Evolutionary conservation across 2,797 vertebrate genomes (phyloP).

Genomic region (Acrossocheilus fasciatus): DNA sequence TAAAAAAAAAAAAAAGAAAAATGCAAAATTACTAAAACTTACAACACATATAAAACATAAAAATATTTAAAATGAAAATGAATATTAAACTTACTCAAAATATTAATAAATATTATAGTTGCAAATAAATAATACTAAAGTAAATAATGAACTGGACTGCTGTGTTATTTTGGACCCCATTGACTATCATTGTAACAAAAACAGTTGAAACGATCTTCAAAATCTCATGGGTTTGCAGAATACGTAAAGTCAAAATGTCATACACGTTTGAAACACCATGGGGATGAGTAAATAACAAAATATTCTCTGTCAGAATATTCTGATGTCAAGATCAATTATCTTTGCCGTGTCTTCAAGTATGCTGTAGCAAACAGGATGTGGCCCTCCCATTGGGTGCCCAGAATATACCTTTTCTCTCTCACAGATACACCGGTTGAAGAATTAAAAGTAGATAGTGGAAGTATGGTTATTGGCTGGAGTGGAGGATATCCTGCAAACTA

Average conservation of each 20-base stretch:
- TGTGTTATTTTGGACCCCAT: background rate
- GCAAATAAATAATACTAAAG: background rate
- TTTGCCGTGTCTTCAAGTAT: conserved; percentile 67
- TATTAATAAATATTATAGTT: background rate
- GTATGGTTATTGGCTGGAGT: conserved; percentile 50
- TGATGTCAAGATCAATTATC: conserved; percentile 52
- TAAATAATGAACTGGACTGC: background rate
- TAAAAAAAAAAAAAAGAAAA: no score
- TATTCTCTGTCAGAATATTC: conserved; percentile 53
- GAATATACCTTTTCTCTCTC: conserved; percentile 32
- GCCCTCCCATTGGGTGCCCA: conserved; percentile 64
- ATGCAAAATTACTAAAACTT: background rate
- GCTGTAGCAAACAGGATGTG: conserved; percentile 76
- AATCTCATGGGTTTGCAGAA: background rate
- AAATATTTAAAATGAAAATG: background rate
- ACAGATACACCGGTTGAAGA: conserved; percentile 30
- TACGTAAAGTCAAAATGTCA: background rate
- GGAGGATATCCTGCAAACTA: conserved; percentile 70
- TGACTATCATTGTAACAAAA: background rate
- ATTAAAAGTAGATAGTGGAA: conserved; percentile 48
- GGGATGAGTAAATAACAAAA: background rate
- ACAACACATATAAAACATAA: no score
- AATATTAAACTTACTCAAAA: background rate
- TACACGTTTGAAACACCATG: background rate
- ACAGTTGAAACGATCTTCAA: background rate